Conservation (phyloP, 2,797 vertebrate genomes). For the Darevskia nairensis region DNA sequence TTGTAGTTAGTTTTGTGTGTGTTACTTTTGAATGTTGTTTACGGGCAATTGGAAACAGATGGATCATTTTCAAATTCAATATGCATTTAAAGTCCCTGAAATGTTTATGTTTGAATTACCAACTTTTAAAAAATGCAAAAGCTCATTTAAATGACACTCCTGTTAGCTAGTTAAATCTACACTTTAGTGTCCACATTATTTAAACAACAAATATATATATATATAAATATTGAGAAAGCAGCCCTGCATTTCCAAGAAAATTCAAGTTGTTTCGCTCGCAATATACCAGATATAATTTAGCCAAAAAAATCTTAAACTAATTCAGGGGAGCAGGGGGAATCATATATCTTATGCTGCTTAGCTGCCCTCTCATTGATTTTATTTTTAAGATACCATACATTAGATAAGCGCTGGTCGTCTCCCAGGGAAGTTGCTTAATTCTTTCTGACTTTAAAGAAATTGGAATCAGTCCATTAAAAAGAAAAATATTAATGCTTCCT, state of each 20-base stretch:
- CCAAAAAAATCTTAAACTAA: too few species aligned
- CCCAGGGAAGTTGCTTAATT: background rate
- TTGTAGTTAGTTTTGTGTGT: background rate
- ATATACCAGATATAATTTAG: background rate
- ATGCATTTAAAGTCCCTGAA: background rate
- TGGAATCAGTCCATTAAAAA: background rate
- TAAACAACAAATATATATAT: background rate
- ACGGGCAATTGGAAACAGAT: background rate
- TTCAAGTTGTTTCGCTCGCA: background rate
- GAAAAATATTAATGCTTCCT: background rate
- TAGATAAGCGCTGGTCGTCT: background rate
- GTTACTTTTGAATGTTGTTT: background rate
- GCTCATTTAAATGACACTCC: background rate
- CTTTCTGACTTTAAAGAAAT: constrained; percentile 6
- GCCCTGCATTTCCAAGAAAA: background rate
- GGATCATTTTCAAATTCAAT: background rate
- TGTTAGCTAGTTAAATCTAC: background rate
- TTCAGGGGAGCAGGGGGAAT: too few species aligned
- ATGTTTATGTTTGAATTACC: background rate
- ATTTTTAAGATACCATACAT: background rate
- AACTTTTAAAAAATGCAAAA: background rate
- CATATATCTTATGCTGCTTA: background rate
- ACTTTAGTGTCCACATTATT: background rate
- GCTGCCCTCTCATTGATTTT: too few species aligned
- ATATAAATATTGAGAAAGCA: background rate